Evolutionary conservation across 2,797 vertebrate genomes (phyloP).

Genomic region (Catostomus latipinnis): DNA sequence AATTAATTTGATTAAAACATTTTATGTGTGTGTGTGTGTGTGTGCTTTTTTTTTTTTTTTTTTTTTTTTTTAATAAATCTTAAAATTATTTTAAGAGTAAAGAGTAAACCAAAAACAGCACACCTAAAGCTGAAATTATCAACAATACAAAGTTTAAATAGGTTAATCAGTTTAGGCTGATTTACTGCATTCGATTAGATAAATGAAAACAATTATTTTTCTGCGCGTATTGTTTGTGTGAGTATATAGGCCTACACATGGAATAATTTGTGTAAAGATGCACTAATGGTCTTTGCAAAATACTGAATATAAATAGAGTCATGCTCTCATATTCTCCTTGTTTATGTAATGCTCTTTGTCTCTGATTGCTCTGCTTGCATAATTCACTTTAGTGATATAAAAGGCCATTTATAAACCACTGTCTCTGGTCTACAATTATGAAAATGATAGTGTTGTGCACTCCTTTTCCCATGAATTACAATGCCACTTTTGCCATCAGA

Average conservation of each 20-base stretch:
- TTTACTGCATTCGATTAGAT: neutral
- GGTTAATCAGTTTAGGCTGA: too few species aligned
- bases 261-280: neutral
- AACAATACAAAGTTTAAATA: too few species aligned
- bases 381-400: conserved; percentile 3
- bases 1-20: too few species aligned
- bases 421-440: too few species aligned
- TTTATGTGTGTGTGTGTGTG: too few species aligned
- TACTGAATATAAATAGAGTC: neutral
- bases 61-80: too few species aligned
- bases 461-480: neutral
- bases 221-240: neutral
- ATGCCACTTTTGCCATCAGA: neutral
- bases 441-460: neutral
- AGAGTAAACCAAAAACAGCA: too few species aligned
- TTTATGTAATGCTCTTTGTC: neutral
- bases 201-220: neutral
- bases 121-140: too few species aligned
- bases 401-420: neutral
- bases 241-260: neutral
- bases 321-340: neutral
- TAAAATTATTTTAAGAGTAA: too few species aligned
- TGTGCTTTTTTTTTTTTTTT: too few species aligned
- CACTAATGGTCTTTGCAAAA: conserved; percentile 2
- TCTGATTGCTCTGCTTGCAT: neutral